These are phyloP conservation scores for Trichonephila clavata DNA, from an alignment of 1,140 invertebrate species.

Conservation along the genomic window DNA sequence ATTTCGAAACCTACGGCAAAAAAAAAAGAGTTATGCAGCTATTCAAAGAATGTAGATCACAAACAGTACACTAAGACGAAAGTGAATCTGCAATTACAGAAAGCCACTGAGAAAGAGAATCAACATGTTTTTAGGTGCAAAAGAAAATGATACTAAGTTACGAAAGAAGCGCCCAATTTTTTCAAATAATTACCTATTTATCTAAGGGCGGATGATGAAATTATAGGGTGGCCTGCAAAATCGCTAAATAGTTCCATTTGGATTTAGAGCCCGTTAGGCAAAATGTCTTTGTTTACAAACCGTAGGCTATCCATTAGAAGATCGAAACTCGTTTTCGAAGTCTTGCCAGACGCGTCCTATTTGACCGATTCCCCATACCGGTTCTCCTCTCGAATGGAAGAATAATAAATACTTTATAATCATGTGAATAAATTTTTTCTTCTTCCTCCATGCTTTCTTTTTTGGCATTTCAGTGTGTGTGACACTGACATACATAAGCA, in stretches of 20 bases:
- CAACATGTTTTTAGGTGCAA: neutral
- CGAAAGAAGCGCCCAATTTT: neutral
- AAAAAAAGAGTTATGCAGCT: neutral
- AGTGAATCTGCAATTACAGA: slow-evolving; percentile 18
- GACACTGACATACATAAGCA: slow-evolving; percentile 70
- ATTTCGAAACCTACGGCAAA: neutral
- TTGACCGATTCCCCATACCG: slow-evolving; percentile 37
- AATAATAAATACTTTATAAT: slow-evolving; percentile 44
- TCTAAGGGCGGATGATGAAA: neutral
- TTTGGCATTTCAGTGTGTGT: slow-evolving; percentile 25
- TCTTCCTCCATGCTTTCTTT: slow-evolving; percentile 50
- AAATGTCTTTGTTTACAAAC: slow-evolving; percentile 40
- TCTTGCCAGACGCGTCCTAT: slow-evolving; percentile 48
- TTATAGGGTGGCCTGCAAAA: slow-evolving; percentile 8
- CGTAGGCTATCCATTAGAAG: neutral
- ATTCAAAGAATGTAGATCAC: neutral
- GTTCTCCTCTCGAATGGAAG: neutral
- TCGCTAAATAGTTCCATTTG: slow-evolving; percentile 2
- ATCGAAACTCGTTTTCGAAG: slow-evolving; percentile 60
- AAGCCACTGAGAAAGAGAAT: neutral
- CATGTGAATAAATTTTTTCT: slow-evolving; percentile 6
- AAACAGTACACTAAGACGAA: neutral
- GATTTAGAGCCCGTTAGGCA: neutral
- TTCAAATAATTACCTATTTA: slow-evolving; percentile 57
- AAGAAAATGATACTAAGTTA: neutral